A percentile compares a stretch with the other conserved stretches of the same genome.
phyloP scores from a whole-genome alignment of 2,797 vertebrate genomes.

The Alfaro cultratus region DNA sequence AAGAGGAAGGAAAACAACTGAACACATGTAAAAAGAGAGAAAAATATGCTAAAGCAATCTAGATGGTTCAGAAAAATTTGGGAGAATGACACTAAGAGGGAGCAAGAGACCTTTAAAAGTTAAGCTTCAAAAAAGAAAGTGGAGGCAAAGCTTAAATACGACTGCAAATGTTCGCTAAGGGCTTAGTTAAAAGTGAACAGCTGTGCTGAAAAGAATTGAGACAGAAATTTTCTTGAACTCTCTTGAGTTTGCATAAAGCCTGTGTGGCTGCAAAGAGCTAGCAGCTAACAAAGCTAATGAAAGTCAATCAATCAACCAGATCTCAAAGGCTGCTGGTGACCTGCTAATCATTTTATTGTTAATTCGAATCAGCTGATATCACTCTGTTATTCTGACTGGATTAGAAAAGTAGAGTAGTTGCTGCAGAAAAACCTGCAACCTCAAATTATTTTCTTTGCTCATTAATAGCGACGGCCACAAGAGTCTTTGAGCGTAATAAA shows the following conservation, averaged over 20 bases:
- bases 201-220: neutral
- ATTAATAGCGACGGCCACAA: neutral
- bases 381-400: neutral
- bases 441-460: neutral
- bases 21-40: neutral
- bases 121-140: neutral
- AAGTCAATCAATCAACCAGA: neutral
- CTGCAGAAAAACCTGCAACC: neutral
- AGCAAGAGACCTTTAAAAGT: neutral
- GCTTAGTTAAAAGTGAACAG: neutral
- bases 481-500: slow-evolving; percentile 6
- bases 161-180: neutral
- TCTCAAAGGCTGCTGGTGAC: neutral
- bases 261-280: neutral
- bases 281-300: neutral
- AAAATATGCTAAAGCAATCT: neutral
- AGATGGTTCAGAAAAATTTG: neutral
- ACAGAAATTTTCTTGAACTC: neutral
- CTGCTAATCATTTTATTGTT: neutral
- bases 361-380: neutral
- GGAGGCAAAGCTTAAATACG: neutral
- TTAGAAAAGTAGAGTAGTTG: neutral
- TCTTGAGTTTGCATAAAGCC: neutral
- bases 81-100: neutral
- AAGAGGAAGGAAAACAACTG: neutral